Conservation (phyloP, 2,888 invertebrate species). For the Brenthis hecate region DNA sequence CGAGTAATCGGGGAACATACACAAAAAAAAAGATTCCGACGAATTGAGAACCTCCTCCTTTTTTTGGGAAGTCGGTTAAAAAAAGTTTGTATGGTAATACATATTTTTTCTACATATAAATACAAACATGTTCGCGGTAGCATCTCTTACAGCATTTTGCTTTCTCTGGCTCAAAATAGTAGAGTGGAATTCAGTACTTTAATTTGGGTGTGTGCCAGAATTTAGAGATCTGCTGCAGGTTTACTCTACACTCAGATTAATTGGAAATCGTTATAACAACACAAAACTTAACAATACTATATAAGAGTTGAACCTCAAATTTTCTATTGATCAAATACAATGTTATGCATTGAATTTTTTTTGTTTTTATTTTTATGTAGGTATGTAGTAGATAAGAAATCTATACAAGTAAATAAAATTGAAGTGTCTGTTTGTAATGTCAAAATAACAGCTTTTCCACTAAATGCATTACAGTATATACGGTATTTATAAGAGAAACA, state of each 20-base stretch:
- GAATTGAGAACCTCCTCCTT: no score
- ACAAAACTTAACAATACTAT: not conserved
- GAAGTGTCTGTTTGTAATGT: no score
- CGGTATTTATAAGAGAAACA: no score
- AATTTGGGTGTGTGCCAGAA: constrained; percentile 16
- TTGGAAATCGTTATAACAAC: constrained; percentile 13
- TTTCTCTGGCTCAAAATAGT: not conserved
- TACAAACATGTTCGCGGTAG: not conserved
- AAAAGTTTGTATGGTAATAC: not conserved
- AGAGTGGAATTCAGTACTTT: constrained; percentile 11
- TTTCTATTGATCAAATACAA: not conserved
- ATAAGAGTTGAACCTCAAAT: not conserved
- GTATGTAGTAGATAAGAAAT: no score
- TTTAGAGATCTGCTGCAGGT: constrained; percentile 15
- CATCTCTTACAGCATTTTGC: constrained; percentile 3
- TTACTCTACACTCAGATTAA: constrained; percentile 20
- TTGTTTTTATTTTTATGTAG: no score
- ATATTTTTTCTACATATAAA: constrained; percentile 2
- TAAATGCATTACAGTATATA: no score
- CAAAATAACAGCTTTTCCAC: no score
- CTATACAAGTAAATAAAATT: no score
- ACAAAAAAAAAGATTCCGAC: no score
- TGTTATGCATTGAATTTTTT: no score
- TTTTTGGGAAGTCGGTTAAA: no score
- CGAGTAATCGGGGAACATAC: no score